These are phyloP conservation scores for Rhopilema esculentum DNA, from an alignment of 30 jellyfish, hydroid and myxozoan genomes.

Conservation along the genomic window DNA sequence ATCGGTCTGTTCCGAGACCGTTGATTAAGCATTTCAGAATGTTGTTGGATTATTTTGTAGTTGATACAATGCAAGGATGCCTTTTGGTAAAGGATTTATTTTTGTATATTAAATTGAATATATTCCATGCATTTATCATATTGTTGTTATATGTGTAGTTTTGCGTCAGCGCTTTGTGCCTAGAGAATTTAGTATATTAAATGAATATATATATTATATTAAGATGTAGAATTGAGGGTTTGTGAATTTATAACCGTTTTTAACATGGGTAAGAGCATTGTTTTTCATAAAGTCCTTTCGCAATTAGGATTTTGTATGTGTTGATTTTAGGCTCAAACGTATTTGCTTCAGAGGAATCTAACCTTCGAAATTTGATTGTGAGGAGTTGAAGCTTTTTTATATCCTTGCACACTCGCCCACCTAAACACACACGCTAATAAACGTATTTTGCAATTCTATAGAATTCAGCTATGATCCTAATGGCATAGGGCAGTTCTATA, in stretches of 20 bases:
- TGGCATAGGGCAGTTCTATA: too few species aligned
- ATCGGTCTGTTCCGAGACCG: neutral
- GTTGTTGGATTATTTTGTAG: neutral
- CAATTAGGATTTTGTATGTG: too few species aligned
- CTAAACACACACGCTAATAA: too few species aligned
- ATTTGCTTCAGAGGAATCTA: too few species aligned
- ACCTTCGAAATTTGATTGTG: too few species aligned
- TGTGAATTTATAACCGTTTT: constrained; percentile 35
- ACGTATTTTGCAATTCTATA: too few species aligned
- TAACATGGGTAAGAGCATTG: neutral
- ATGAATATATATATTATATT: constrained; percentile 1
- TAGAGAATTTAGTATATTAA: constrained; percentile 33
- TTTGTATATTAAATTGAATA: constrained; percentile 20
- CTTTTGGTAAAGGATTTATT: constrained; percentile 1
- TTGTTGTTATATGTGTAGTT: constrained; percentile 33
- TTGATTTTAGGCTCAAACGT: too few species aligned
- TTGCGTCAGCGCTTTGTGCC: constrained; percentile 8
- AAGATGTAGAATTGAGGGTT: constrained; percentile 26
- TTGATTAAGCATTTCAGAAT: neutral
- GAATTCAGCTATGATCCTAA: too few species aligned
- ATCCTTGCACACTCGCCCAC: too few species aligned
- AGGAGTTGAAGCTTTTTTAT: too few species aligned
- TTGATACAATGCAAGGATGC: neutral
- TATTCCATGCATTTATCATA: constrained; percentile 27
- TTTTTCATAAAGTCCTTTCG: too few species aligned